These are phyloP conservation scores for Volucella bombylans DNA, from an alignment of 2,888 invertebrate species.

Conservation along the genomic window DNA sequence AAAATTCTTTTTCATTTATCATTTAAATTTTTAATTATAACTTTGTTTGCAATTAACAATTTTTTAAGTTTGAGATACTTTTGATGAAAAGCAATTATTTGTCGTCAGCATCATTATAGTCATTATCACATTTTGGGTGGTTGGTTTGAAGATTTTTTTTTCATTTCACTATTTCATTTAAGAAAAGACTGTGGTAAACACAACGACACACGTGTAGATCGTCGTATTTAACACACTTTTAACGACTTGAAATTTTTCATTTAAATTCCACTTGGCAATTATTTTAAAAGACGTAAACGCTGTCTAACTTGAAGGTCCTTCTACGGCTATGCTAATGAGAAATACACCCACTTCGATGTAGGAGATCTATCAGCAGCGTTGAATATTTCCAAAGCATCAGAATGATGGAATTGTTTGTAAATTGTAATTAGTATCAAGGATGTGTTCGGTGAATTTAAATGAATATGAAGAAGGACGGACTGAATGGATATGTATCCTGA, in stretches of 20 bases:
- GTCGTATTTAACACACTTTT: slow-evolving; percentile 10
- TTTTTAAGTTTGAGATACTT: slow-evolving; percentile 59
- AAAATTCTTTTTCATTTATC: slow-evolving; percentile 53
- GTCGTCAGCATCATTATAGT: slow-evolving; percentile 57
- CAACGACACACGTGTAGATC: not conserved
- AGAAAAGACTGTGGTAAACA: too few relatives aligned
- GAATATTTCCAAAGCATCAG: not conserved
- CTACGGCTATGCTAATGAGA: slow-evolving; percentile 9
- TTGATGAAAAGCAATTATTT: slow-evolving; percentile 75
- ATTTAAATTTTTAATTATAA: slow-evolving; percentile 62
- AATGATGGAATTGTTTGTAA: slow-evolving; percentile 40
- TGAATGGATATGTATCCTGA: not conserved
- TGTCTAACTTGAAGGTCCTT: slow-evolving; percentile 4
- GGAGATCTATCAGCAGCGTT: not conserved
- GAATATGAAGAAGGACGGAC: not conserved
- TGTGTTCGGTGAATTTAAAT: slow-evolving; percentile 49
- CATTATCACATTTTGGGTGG: not conserved
- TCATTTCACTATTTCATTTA: too few relatives aligned
- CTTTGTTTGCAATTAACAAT: slow-evolving; percentile 44
- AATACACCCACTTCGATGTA: not conserved
- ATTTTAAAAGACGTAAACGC: slow-evolving; percentile 41
- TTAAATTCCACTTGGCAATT: slow-evolving; percentile 59
- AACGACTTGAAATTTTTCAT: slow-evolving; percentile 38
- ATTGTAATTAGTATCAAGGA: slow-evolving; percentile 53
- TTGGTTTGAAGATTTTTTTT: too few relatives aligned